Base-by-base conservation (phyloP, 2,797 vertebrate species). In the Rhadinocentrus ornatus region DNA sequence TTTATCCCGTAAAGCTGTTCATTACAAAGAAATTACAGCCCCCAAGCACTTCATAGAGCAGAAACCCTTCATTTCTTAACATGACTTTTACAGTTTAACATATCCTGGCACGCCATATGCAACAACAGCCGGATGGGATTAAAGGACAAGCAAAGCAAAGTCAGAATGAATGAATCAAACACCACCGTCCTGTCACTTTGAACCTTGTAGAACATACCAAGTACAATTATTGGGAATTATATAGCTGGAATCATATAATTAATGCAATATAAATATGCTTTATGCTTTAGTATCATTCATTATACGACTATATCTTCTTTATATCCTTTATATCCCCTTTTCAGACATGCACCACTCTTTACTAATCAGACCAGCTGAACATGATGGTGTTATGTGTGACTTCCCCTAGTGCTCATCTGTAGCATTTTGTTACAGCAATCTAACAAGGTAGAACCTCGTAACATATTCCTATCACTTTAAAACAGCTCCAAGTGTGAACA, bases 21-120 rank as follows among this genome's bases (percentile, higher is more conserved):
- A 54, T 62, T 44, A 26, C 15, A 34, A 62, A 55, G n/a, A n/a
- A n/a, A n/a, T n/a, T 37, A 55, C n/a, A 27, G 26, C 52, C 15
- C 32, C 10, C 24, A 20, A 10, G 44, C 12, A 22, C 31, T 48
- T 34, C 61, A 34, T 0, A 48, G 68, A 54, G 44, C 46, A 62
- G 35, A 54, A 61, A 62, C 2, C 18, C 13, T 39, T 60, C 31
- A 26, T 35, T 69, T 48, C 22, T 15, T 59, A 37, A 6, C 22
- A 59, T 15, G 39, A 6, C 4, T 62, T 63, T 62, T 54, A 34
- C 15, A 46, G 52, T 27, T 22, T 26, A 26, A n/a, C 29, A 35
- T 41, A 24, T 32, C 13, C 29, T 46, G n/a, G 26, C 26, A 55
- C 2, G 18, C 48, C 8, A 9, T 39, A 11, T n/a, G 24, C 18